Evolutionary conservation across 2,888 invertebrate genomes (phyloP).

Genomic region (Synergus itoensis): DNA sequence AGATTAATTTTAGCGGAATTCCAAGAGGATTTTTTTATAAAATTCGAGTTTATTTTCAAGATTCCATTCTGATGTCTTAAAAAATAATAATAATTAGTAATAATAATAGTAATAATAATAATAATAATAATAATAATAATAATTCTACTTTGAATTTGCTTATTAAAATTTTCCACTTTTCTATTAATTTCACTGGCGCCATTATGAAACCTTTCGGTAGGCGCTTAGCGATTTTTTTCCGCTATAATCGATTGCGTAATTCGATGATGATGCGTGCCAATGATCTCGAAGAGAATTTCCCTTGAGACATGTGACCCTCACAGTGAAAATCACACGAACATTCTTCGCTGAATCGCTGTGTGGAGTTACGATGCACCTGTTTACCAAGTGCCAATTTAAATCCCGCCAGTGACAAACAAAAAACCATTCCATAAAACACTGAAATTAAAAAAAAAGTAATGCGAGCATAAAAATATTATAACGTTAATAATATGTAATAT

Average conservation of each 20-base stretch:
- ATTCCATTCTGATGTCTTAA: too few relatives aligned
- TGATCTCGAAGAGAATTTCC: constrained; percentile 20
- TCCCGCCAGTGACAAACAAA: too few relatives aligned
- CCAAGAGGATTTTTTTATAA: too few relatives aligned
- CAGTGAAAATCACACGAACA: background rate
- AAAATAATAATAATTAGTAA: too few relatives aligned
- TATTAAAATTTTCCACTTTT: background rate
- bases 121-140: too few relatives aligned
- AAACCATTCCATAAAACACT: too few relatives aligned
- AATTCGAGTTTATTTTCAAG: too few relatives aligned
- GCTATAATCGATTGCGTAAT: constrained; percentile 6
- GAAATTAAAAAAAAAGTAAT: too few relatives aligned
- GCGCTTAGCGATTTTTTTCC: background rate
- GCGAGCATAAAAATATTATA: too few relatives aligned
- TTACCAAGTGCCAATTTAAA: background rate
- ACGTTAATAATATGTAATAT: too few relatives aligned
- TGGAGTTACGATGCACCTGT: background rate
- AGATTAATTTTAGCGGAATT: background rate
- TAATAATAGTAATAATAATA: too few relatives aligned
- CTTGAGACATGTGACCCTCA: background rate
- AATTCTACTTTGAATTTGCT: background rate
- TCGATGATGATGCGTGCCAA: constrained; percentile 12
- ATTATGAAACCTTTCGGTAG: background rate
- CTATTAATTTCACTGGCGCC: background rate
- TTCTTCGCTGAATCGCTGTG: background rate